Base-by-base conservation (phyloP, 1,140 invertebrate genomes). In the Brachionus koreanus region DNA sequence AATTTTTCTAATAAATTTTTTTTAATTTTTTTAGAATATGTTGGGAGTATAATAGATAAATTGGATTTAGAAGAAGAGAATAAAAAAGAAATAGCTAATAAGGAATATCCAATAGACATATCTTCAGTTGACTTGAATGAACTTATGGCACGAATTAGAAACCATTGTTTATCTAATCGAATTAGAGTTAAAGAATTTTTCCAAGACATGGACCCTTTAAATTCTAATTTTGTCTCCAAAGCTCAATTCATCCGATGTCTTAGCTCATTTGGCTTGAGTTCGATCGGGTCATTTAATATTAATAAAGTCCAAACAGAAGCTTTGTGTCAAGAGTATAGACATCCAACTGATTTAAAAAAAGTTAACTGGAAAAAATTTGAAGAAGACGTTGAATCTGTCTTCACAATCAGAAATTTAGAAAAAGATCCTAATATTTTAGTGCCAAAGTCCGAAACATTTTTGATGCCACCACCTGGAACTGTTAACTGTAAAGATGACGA, bases 331-430 rank as follows among this genome's bases (percentile, higher is more conserved):
- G 83, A 84, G 33, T 89, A 89, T 76, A 81, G 84, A 37, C 84
- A 87, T 83, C 86, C 87, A 29, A 69, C 81, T 13, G 85, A 86
- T 69, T 42, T 65, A 7, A 86, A 87, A 83, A 85, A 88, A 82
- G 85, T 86, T 33, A 76, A 85, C 6, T 89, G 86, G 86, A 86
- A 83, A 33, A 85, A 86, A 33, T 89, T 89, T 82, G 83, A 85
- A 16, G 74, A 84, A 43, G 88, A 89, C 85, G 75, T 88, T 37
- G 87, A 89, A 83, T 86, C 85, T 83, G 88, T 89, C 29, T 89
- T 89, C 81, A 89, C 87, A 9, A 85, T 87, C 76, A 83, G 85
- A 19, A 84, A 85, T 46, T 83, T 88, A 39, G 87, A 88, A 82
- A 86, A 87, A 83, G 84, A 81, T 19, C 88, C 88, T 33, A 84